phyloP scores from a whole-genome alignment of 2,113 vertebrate species.

The Glaucomys volans region DNA sequence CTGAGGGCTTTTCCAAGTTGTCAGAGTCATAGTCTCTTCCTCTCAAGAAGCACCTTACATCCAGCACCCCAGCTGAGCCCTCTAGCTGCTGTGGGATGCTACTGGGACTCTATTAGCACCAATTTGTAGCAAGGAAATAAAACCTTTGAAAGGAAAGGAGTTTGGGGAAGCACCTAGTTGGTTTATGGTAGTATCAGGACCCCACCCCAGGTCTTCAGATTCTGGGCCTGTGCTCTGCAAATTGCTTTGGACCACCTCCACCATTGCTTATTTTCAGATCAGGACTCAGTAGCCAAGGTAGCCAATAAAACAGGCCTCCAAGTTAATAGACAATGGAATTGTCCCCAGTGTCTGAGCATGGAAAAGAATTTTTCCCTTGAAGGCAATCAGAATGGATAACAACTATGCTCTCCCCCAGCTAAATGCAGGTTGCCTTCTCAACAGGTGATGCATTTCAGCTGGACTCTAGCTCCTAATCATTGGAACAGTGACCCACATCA shows the following conservation, averaged over 20 bases:
- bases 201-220: background rate
- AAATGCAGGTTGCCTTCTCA: background rate
- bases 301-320: background rate
- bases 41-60: background rate
- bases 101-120: background rate
- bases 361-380: background rate
- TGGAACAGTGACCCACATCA: background rate
- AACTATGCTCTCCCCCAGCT: no score
- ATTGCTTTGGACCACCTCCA: background rate
- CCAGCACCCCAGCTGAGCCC: background rate
- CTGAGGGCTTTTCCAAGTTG: background rate
- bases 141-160: background rate
- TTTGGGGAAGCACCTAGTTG: background rate
- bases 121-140: background rate
- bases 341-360: background rate
- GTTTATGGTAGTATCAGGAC: background rate
- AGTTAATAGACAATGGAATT: background rate
- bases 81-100: background rate
- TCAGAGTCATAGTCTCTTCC: background rate
- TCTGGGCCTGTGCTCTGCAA: background rate
- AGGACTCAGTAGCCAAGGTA: background rate
- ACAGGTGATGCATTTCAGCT: background rate
- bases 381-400: background rate
- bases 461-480: background rate
- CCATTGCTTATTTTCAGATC: background rate